Evolutionary conservation across 37 sponge, comb jelly and placozoan species (phyloP).

Genomic region (Agelas oroides): DNA sequence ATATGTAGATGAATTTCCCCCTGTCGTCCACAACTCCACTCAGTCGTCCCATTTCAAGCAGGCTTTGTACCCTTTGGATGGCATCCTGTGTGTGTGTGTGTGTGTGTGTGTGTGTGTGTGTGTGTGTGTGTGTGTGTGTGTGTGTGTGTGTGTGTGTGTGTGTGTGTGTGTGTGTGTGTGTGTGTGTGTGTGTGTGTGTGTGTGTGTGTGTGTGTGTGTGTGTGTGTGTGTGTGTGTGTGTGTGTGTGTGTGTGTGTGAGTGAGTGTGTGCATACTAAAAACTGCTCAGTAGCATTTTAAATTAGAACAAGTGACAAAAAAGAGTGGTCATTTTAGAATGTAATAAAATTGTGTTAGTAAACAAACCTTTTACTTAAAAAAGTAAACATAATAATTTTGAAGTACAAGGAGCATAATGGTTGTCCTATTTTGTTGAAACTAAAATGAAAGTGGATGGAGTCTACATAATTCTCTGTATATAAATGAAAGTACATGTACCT

Average conservation of each 20-base stretch:
- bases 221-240: slow-evolving; percentile 79
- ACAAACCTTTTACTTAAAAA: too few relatives aligned
- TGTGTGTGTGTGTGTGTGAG: slow-evolving; percentile 74
- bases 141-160: slow-evolving; percentile 79
- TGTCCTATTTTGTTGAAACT: too few relatives aligned
- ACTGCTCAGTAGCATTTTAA: too few relatives aligned
- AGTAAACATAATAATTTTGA: too few relatives aligned
- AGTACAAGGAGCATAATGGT: too few relatives aligned
- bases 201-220: slow-evolving; percentile 73
- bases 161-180: slow-evolving; percentile 66
- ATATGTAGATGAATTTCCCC: slow-evolving; percentile 96
- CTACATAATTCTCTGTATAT: too few relatives aligned
- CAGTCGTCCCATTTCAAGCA: slow-evolving; percentile 68
- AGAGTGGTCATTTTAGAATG: too few relatives aligned
- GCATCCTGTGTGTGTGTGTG: slow-evolving; percentile 63
- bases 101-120: slow-evolving; percentile 4
- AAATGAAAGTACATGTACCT: slow-evolving; percentile 49
- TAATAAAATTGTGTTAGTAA: too few relatives aligned
- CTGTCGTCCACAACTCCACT: slow-evolving; percentile 94
- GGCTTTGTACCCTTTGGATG: slow-evolving; percentile 64
- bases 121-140: slow-evolving; percentile 11
- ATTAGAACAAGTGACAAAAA: too few relatives aligned
- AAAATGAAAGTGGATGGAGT: too few relatives aligned
- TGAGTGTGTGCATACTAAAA: too few relatives aligned
- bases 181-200: slow-evolving; percentile 60